Evolutionary conservation across 2,113 vertebrate genomes (phyloP), one percentile per base, ranked within the genome.

Genomic region (Calyptommatus sinebrachiatus): DNA sequence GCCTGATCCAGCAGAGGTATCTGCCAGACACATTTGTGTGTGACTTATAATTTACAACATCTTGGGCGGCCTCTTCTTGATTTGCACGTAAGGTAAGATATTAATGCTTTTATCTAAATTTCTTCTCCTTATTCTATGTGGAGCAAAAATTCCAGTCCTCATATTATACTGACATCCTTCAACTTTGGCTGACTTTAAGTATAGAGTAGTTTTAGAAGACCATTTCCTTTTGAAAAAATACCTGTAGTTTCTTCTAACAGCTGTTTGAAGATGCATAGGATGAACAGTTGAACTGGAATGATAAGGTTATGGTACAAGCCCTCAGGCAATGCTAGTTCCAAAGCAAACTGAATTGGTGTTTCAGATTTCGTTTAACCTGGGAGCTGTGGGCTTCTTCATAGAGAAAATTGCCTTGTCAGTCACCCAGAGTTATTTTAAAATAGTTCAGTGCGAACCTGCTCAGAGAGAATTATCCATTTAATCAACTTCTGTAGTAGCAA

Each of bases 311-410:
- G 41, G 29, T 10, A 66, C 46, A 80, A 66, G 63, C 24, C 14
- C 63, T 74, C 12, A 68, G 76, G 72, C 20, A n/a, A 45, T 68
- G 63, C 20, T 61, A 60, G 24, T 57, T 68, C n/a, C 68, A 61
- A 79, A 79, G 68, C n/a, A 22, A 70, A 7, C 26, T 61, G 31
- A 70, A n/a, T 79, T 21, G 26, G 16, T 71, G 35, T 71, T 79
- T 71, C 77, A 71, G 57, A 71, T 79, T 71, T 79, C 29, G 46
- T 71, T 71, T 71, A 62, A 62, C 16, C 31, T 22, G 24, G 70
- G 35, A 46, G 26, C 24, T 12, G n/a, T 46, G 77, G 45, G 20
- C 57, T 48, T n/a, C 69, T 60, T 41, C 8, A 46, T 63, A 46
- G 41, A 61, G 10, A 28, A 26, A 63, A 62, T 22, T 31, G 11